A percentile compares a stretch with the other conserved stretches of the same genome.
Conservation (phyloP, 2,888 invertebrate genomes). For the Plebejus argus region DNA sequence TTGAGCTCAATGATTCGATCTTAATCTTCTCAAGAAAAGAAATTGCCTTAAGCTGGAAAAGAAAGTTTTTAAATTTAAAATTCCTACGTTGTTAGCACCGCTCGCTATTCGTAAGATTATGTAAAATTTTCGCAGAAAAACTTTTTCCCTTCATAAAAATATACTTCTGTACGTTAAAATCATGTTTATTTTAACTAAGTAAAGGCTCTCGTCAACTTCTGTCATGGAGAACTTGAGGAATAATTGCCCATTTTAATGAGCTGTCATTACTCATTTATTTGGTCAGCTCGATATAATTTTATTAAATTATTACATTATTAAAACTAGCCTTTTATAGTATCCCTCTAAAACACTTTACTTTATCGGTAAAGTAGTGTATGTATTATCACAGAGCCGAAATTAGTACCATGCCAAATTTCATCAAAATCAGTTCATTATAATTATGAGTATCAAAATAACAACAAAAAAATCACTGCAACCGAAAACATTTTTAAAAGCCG, state of each 20-base stretch:
- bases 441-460: too few species aligned
- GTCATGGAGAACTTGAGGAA: background rate
- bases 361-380: background rate
- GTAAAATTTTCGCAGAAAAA: constrained; percentile 25
- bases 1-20: constrained; percentile 34
- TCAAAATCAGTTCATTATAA: background rate
- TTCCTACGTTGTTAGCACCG: constrained; percentile 31
- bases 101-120: constrained; percentile 27
- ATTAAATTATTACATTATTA: too few species aligned
- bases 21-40: constrained; percentile 31
- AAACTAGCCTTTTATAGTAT: too few species aligned
- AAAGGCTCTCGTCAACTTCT: background rate
- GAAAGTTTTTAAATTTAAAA: constrained; percentile 34
- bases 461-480: too few species aligned
- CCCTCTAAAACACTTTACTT: too few species aligned
- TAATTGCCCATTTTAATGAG: background rate
- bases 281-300: background rate
- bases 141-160: constrained; percentile 25
- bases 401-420: background rate
- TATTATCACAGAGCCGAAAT: background rate
- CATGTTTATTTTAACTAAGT: constrained; percentile 26
- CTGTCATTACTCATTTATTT: too few species aligned
- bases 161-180: constrained; percentile 26
- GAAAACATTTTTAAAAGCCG: background rate
- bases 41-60: constrained; percentile 32